A percentile compares a stretch with the other conserved stretches of the same genome.
phyloP scores from a whole-genome alignment of 1,140 invertebrate species.

The Luehdorfia chinensis region DNA sequence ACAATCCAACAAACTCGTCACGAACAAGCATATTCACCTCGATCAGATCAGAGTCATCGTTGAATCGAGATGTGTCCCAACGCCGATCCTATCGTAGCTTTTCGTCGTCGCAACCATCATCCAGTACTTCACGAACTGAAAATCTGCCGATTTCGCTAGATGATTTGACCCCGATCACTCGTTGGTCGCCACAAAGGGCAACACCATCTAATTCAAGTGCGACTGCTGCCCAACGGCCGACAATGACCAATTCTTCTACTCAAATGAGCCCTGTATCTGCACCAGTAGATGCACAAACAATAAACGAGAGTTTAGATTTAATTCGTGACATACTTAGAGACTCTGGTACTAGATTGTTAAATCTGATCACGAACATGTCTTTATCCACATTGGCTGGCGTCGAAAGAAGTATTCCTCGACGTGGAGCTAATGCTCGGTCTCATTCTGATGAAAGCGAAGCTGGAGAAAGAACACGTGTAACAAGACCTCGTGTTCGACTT shows the following conservation, averaged over 20 bases:
- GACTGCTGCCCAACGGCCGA: conserved; percentile 24
- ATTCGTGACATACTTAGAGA: conserved; percentile 71
- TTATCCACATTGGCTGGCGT: conserved; percentile 47
- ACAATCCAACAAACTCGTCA: conserved; percentile 39
- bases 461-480: conserved; percentile 18
- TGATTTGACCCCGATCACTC: neutral
- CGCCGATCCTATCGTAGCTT: conserved; percentile 21
- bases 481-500: conserved; percentile 29
- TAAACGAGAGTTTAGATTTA: conserved; percentile 64
- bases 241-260: conserved; percentile 42
- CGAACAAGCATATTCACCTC: conserved; percentile 57
- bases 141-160: neutral
- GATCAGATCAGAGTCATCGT: conserved; percentile 32
- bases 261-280: conserved; percentile 38
- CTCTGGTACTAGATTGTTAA: conserved; percentile 68
- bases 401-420: conserved; percentile 35
- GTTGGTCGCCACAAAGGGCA: neutral
- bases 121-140: neutral
- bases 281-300: conserved; percentile 55
- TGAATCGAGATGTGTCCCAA: conserved; percentile 30
- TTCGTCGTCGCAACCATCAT: neutral
- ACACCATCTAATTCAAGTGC: conserved; percentile 26
- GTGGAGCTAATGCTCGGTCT: conserved; percentile 26
- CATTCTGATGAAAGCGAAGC: conserved; percentile 46
- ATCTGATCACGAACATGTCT: conserved; percentile 69